Evolutionary conservation across 1,140 invertebrate genomes (phyloP).

Genomic region (Drosophila dunni): DNA sequence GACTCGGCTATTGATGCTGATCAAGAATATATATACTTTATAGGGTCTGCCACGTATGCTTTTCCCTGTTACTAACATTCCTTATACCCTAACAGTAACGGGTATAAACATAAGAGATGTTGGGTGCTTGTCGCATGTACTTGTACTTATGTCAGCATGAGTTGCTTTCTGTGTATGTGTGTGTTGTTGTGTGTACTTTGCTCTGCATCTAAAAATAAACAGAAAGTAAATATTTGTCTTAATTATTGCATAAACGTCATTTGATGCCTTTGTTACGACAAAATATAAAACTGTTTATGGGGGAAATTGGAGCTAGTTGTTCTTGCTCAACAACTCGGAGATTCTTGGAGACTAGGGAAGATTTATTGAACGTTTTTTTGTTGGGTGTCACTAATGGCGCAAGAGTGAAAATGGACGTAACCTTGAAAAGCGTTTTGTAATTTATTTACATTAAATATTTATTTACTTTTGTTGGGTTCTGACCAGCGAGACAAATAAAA

Average conservation of each 20-base stretch:
- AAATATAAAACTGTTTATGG: background rate
- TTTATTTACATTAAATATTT: conserved; percentile 79
- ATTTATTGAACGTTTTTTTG: conserved; percentile 33
- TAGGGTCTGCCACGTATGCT: background rate
- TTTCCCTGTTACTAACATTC: background rate
- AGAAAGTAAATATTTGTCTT: conserved; percentile 57
- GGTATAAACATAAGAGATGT: conserved; percentile 10
- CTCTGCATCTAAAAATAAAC: conserved; percentile 31
- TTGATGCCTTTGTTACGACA: conserved; percentile 2
- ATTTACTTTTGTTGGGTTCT: conserved; percentile 62
- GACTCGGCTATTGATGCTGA: too few species aligned
- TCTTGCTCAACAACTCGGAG: too few species aligned
- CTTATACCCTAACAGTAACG: background rate
- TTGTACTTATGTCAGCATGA: background rate
- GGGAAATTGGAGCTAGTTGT: background rate
- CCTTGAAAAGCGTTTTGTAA: conserved; percentile 78
- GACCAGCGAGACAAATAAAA: conserved; percentile 65
- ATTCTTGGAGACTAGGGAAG: conserved; percentile 7
- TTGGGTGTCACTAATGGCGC: conserved; percentile 28
- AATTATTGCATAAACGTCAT: conserved; percentile 63
- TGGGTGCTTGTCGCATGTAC: conserved; percentile 20
- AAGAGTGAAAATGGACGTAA: conserved; percentile 43
- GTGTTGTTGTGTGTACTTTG: background rate
- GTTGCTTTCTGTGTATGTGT: background rate
- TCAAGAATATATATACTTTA: too few species aligned